Percentiles rank a stretch among this genome's conserved stretches.
These are phyloP conservation scores for Caradrina clavipalpis DNA, from an alignment of 2,888 invertebrate genomes.

Conservation along the genomic window DNA sequence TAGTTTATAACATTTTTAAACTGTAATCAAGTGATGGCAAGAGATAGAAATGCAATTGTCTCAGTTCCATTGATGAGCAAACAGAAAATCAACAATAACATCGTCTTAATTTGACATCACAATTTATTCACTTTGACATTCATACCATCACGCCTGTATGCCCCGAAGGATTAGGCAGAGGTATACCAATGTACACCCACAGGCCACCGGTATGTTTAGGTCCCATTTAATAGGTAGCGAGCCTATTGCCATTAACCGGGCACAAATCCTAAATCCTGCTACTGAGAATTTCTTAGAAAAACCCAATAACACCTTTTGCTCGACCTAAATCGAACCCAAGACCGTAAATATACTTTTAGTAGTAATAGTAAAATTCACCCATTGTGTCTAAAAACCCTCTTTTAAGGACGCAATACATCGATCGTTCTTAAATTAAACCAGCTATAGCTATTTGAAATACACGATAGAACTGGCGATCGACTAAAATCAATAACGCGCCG, in stretches of 20 bases:
- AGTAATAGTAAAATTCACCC: not conserved
- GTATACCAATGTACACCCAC: no score
- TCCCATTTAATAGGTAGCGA: no score
- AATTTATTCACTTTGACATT: no score
- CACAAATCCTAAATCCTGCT: no score
- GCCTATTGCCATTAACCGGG: no score
- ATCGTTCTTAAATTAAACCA: conserved; percentile 35
- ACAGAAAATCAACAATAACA: not conserved
- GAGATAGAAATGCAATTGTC: not conserved
- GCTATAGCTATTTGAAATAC: conserved; percentile 21
- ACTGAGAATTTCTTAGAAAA: no score
- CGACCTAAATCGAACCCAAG: no score
- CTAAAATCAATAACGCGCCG: conserved; percentile 47
- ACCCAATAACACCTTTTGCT: no score
- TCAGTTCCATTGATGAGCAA: conserved; percentile 7
- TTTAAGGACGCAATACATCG: not conserved
- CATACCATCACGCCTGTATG: no score
- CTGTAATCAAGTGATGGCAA: not conserved
- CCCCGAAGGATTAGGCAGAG: no score
- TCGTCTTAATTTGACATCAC: not conserved
- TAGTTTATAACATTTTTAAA: not conserved
- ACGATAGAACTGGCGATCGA: conserved; percentile 4
- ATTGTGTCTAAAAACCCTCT: not conserved
- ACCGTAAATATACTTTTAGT: no score
- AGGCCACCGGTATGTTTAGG: no score